Evolutionary conservation across 2,797 vertebrate species (phyloP).

Genomic region (Cichlasoma orientale): DNA sequence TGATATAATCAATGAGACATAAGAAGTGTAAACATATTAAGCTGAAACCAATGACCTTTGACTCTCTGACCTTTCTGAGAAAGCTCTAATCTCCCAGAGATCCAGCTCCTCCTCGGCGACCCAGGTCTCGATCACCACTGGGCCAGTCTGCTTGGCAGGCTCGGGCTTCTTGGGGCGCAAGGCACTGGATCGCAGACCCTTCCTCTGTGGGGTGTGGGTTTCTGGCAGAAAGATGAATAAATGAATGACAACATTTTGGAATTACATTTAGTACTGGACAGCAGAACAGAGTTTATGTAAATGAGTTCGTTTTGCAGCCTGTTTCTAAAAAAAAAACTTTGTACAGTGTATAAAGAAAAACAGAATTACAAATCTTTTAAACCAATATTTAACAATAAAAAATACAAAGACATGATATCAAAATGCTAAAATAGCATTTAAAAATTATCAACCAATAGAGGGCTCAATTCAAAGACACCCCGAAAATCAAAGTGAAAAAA

Average conservation of each 20-base stretch:
- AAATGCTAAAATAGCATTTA: no score
- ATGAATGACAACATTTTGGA: neutral
- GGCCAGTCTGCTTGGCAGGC: constrained; percentile 95
- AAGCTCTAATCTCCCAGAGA: constrained; percentile 97
- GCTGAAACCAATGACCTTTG: neutral
- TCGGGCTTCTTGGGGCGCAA: constrained; percentile 95
- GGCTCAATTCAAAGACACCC: no score
- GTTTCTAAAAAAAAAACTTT: neutral
- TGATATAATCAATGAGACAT: neutral
- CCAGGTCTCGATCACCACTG: constrained; percentile 96
- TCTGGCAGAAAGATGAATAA: constrained; percentile 75
- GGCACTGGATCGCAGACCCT: constrained; percentile 97
- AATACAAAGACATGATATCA: no score
- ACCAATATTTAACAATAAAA: neutral
- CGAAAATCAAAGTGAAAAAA: no score
- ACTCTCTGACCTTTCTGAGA: constrained; percentile 91
- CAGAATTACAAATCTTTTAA: neutral
- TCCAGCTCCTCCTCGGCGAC: constrained; percentile 96
- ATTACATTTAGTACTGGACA: neutral
- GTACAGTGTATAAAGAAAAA: neutral
- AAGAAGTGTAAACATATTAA: neutral
- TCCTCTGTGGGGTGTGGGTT: constrained; percentile 97
- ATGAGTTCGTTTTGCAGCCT: neutral
- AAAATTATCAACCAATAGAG: no score
- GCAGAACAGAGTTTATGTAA: neutral